Evolutionary conservation across 2,113 vertebrate genomes (phyloP), one percentile per base, ranked within the genome.

Genomic region (Psephotus haematonotus): DNA sequence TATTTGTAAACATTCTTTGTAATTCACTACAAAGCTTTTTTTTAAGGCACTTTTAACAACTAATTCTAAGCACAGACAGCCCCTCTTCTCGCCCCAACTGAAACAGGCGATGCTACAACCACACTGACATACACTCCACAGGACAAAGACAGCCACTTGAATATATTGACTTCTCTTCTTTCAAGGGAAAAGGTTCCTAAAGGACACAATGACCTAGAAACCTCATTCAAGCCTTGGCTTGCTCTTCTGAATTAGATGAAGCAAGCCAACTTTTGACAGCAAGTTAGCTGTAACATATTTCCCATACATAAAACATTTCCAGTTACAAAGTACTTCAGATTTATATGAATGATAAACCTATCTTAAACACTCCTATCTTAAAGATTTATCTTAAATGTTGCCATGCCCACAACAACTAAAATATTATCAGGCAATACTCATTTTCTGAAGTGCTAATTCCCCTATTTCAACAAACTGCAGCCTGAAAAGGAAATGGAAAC

Each of bases 131-230:
- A 67, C 17, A 17, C n/a, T 37, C 33, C 60, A 31, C 8, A 33
- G 49, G n/a, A 92, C 49, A 80, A 83, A 90, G 44, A 11, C 70
- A 85, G 19, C 25, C 47, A 62, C 70, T 70, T 43, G 47, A 82
- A 92, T 33, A 52, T 57, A 92, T 49, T 37, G 82, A 88, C 85
- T 79, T 92, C 50, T 37, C 19, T 72, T 84, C 87, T 86, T 95
- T 94, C 85, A 95, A 96, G 88, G 52, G 74, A 95, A 74, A 28
- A 31, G 28, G 35, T 78, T 96, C 78, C 86, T 86, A 49, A 90
- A 94, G 92, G 92, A 95, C 91, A 82, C 44, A 88, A 65, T 72
- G 90, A 96, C 94, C 91, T 87, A 95, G 81, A 96, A 97, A 96
- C 41, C 81, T 97, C 83, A 89, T 77, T 92, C 85, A 88, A 87